phyloP scores from a whole-genome alignment of 2,888 invertebrate genomes.

The Cabera pusaria region DNA sequence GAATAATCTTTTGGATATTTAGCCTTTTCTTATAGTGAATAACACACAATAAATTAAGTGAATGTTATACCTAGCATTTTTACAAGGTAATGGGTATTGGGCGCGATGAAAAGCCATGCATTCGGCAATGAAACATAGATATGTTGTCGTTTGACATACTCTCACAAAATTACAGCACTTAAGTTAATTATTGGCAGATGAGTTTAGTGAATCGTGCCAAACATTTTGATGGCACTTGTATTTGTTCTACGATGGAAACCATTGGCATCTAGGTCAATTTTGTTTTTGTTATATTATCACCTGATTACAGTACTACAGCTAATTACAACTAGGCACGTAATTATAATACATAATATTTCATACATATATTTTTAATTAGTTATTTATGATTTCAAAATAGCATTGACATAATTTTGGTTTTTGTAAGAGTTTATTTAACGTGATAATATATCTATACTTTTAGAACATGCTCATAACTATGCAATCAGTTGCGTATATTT shows the following conservation, averaged over 20 bases:
- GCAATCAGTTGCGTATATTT: no score
- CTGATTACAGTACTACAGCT: conserved; percentile 34
- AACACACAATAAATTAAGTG: conserved; percentile 26
- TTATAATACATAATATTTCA: no score
- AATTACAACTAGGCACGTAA: conserved; percentile 48
- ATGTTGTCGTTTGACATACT: conserved; percentile 1
- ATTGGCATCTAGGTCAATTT: not conserved
- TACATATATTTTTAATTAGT: no score
- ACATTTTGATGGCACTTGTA: conserved; percentile 40
- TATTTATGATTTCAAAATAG: no score
- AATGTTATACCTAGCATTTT: conserved; percentile 15
- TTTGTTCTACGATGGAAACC: conserved; percentile 13
- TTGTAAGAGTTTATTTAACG: no score
- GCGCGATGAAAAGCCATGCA: not conserved
- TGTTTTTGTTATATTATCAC: conserved; percentile 27
- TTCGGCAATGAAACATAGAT: conserved; percentile 1
- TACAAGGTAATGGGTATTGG: conserved; percentile 10
- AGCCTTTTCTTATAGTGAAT: conserved; percentile 25
- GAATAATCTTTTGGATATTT: conserved; percentile 22
- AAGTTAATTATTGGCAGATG: not conserved
- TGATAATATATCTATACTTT: no score
- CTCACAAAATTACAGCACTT: not conserved
- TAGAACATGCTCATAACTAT: no score
- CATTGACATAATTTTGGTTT: no score
- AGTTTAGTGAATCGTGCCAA: conserved; percentile 23